phyloP scores from a whole-genome alignment of 2,113 vertebrate genomes.

The Tonatia bakeri region DNA sequence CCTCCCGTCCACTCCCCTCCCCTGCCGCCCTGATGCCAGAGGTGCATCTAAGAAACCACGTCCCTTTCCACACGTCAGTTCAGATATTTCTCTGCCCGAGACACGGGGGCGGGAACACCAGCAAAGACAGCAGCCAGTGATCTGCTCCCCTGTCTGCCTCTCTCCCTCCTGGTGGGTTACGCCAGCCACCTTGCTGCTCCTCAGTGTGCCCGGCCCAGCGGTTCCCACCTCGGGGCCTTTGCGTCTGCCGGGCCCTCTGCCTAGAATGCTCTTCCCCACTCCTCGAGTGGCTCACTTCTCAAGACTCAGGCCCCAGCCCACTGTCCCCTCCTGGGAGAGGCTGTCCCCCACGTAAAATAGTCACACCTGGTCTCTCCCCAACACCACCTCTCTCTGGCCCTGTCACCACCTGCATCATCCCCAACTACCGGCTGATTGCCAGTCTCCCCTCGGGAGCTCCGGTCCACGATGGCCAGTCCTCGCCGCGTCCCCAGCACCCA shows the following conservation, averaged over 20 bases:
- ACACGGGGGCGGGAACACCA: background rate
- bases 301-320: background rate
- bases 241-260: rapidly evolving
- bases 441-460: background rate
- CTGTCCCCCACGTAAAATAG: background rate
- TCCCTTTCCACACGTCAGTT: too few species aligned
- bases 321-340: background rate
- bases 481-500: rapidly evolving
- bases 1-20: background rate
- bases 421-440: background rate
- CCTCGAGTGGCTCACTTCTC: background rate
- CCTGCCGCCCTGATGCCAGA: background rate
- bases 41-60: background rate
- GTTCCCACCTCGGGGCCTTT: background rate
- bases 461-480: rapidly evolving
- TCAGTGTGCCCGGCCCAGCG: background rate
- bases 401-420: rapidly evolving
- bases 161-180: rapidly evolving
- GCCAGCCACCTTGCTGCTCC: background rate
- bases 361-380: rapidly evolving
- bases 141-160: too few species aligned
- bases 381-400: rapidly evolving
- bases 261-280: background rate
- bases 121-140: rapidly evolving
- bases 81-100: background rate